Percentiles rank a stretch among this genome's conserved stretches.
phyloP scores from a whole-genome alignment of 1,140 invertebrate species.

The Drosophila orosa region DNA sequence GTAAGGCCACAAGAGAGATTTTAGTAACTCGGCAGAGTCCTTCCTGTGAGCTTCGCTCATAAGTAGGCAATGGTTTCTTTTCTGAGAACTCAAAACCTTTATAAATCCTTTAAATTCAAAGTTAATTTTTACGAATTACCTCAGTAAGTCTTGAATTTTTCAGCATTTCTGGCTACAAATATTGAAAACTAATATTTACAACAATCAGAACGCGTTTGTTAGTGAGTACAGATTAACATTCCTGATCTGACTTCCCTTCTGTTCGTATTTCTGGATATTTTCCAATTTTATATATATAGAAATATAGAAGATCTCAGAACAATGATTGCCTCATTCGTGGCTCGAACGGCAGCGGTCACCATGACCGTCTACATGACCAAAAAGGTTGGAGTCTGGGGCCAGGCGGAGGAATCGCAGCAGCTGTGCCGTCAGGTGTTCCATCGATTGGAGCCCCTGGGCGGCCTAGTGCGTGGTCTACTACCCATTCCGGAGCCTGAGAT shows the following conservation, averaged over 20 bases:
- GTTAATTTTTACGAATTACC: neutral
- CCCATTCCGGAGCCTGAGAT: neutral
- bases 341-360: constrained; percentile 18
- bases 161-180: neutral
- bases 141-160: neutral
- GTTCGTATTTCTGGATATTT: neutral
- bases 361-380: constrained; percentile 41
- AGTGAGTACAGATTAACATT: neutral
- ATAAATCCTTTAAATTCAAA: neutral
- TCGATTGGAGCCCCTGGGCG: constrained; percentile 6
- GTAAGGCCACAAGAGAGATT: neutral
- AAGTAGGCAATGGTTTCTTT: neutral
- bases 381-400: constrained; percentile 38
- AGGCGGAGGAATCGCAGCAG: constrained; percentile 24
- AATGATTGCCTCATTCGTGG: constrained; percentile 30
- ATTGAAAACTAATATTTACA: neutral
- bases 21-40: neutral
- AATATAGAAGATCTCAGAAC: neutral
- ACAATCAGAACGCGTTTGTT: neutral
- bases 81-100: too few relatives aligned
- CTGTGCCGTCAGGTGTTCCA: constrained; percentile 9
- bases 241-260: neutral
- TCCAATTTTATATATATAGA: neutral
- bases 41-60: fast-evolving
- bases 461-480: neutral